Percentiles rank a stretch among this genome's conserved stretches.
Conservation (phyloP, 2,113 vertebrate genomes). For the Triplophysa tibetana region DNA sequence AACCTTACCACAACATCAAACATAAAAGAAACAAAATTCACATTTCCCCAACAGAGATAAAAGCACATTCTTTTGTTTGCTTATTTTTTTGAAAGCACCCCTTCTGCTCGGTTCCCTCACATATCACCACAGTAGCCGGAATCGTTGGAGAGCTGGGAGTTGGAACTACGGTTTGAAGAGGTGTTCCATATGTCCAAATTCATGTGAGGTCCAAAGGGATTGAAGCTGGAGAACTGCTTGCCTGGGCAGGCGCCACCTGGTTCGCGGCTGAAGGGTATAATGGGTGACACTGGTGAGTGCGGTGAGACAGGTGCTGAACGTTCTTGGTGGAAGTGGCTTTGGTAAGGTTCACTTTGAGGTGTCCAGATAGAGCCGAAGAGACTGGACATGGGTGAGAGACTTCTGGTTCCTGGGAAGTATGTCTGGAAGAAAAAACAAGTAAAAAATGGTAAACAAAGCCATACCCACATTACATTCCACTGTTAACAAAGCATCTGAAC, state of each 20-base stretch:
- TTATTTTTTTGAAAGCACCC: slow-evolving; percentile 62
- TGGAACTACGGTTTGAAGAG: slow-evolving; percentile 85
- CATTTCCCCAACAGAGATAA: slow-evolving; percentile 74
- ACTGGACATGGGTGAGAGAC: slow-evolving; percentile 97
- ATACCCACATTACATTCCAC: background rate
- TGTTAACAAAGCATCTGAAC: background rate
- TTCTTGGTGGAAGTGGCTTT: slow-evolving; percentile 81
- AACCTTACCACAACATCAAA: slow-evolving; percentile 78
- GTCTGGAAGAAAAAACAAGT: slow-evolving; percentile 72
- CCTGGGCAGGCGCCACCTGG: slow-evolving; percentile 81
- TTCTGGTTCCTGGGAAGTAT: slow-evolving; percentile 94
- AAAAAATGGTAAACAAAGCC: background rate
- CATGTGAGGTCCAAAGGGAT: slow-evolving; percentile 96
- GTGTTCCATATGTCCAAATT: slow-evolving; percentile 99
- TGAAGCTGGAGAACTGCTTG: slow-evolving; percentile 88
- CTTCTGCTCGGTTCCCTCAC: slow-evolving; percentile 67
- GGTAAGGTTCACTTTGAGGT: slow-evolving; percentile 89
- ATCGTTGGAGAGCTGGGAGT: slow-evolving; percentile 92
- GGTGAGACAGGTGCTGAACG: slow-evolving; percentile 74
- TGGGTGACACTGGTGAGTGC: slow-evolving; percentile 69
- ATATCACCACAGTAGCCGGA: slow-evolving; percentile 93
- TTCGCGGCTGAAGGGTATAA: slow-evolving; percentile 80
- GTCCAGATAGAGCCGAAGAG: slow-evolving; percentile 99
- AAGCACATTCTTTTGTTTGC: slow-evolving; percentile 80
- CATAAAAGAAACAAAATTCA: slow-evolving; percentile 72